Conservation (phyloP, 2,113 vertebrate genomes). For the Geococcyx californianus region DNA sequence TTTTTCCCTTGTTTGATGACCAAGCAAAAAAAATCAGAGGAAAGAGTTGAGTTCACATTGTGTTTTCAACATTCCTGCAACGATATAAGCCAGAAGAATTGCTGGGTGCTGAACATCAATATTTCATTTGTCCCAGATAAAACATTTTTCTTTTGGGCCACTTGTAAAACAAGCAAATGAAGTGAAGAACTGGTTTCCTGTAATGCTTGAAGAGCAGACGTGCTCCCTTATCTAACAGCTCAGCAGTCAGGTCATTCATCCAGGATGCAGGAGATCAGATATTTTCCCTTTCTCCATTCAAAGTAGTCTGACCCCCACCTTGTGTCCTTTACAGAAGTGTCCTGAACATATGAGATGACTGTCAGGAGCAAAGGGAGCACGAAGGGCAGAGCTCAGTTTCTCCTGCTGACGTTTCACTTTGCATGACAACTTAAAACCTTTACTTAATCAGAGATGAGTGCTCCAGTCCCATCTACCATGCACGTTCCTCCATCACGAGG, state of each 20-base stretch:
- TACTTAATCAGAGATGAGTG: neutral
- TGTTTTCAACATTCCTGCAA: neutral
- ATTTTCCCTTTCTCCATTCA: conserved; percentile 26
- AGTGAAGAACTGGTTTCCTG: neutral
- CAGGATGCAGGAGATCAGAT: neutral
- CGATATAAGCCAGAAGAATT: neutral
- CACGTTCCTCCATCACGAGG: fast-evolving
- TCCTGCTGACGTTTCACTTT: neutral
- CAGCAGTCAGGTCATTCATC: neutral
- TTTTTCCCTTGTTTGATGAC: neutral
- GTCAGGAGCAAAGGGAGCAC: neutral
- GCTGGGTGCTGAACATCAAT: neutral
- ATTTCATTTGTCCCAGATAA: neutral
- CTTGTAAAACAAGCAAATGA: neutral
- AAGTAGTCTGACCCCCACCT: conserved; percentile 22
- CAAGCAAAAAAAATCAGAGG: neutral
- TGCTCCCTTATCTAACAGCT: neutral
- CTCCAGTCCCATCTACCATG: neutral
- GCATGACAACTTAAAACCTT: conserved; percentile 33
- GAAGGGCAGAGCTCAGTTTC: conserved; percentile 44
- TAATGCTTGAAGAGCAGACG: neutral
- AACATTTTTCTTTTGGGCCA: neutral
- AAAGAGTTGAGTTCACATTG: neutral
- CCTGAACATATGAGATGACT: neutral
- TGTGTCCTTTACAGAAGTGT: conserved; percentile 10